These are phyloP conservation scores for Heliconius charithonia DNA, from an alignment of 2,888 invertebrate species.

Conservation along the genomic window DNA sequence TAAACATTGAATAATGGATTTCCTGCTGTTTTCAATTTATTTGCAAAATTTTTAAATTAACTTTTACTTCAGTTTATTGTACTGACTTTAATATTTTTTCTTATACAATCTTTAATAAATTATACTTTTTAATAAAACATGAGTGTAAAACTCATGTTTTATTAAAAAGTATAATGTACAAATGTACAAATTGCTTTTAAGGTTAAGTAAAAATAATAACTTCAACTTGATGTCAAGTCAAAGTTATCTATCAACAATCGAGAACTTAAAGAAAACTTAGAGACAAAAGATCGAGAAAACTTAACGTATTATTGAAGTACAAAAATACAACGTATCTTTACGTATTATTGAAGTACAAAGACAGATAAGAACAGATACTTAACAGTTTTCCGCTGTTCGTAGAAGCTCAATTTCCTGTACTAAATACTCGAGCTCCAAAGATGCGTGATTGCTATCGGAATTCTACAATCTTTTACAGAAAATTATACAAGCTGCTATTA, in stretches of 20 bases:
- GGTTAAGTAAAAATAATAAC: too few relatives aligned
- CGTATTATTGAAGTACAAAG: background rate
- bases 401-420: constrained; percentile 50
- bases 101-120: background rate
- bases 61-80: background rate
- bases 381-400: constrained; percentile 46
- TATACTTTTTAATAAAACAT: too few relatives aligned
- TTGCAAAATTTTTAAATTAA: background rate
- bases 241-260: too few relatives aligned
- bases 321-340: background rate
- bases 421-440: constrained; percentile 43
- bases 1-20: constrained; percentile 9
- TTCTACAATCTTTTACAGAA: background rate
- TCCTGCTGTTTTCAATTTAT: background rate
- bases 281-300: background rate
- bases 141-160: too few relatives aligned
- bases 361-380: constrained; percentile 37
- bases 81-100: background rate
- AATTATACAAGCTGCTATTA: too few relatives aligned
- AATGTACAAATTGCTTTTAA: too few relatives aligned
- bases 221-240: too few relatives aligned
- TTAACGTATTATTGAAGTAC: background rate
- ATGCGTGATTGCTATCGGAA: background rate
- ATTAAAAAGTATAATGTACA: too few relatives aligned
- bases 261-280: too few relatives aligned